These are phyloP conservation scores for Circaetus cinerascens DNA, from an alignment of 2,113 vertebrate species.

Conservation along the genomic window DNA sequence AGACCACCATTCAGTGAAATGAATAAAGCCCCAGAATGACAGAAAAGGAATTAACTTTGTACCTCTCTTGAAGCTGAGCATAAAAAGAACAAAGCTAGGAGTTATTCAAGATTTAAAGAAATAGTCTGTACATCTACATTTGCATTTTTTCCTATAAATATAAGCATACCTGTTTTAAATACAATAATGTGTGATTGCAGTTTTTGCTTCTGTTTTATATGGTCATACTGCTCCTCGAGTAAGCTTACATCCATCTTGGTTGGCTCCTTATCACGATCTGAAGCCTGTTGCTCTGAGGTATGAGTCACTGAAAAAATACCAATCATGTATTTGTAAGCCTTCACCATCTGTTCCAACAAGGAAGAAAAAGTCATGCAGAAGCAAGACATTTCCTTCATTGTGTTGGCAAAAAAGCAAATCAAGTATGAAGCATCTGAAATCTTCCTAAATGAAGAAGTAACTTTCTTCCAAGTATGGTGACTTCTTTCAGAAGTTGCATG, in stretches of 20 bases:
- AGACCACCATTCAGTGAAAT: neutral
- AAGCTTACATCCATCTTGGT: conserved; percentile 78
- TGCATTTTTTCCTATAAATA: neutral
- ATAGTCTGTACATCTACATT: neutral
- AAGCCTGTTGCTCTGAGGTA: conserved; percentile 52
- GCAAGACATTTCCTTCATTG: conserved; percentile 63
- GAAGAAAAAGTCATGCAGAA: conserved; percentile 69
- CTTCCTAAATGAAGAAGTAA: neutral
- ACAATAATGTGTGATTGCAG: conserved; percentile 72
- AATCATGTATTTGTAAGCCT: conserved; percentile 58
- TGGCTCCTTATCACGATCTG: conserved; percentile 40
- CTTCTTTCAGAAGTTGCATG: neutral
- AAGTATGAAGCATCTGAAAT: neutral
- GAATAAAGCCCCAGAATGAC: neutral
- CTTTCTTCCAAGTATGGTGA: neutral
- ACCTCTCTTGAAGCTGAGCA: neutral
- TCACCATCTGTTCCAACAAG: conserved; percentile 70
- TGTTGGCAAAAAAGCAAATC: neutral
- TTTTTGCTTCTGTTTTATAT: conserved; percentile 74
- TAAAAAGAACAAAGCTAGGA: neutral
- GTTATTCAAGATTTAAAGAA: neutral
- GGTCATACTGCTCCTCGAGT: conserved; percentile 79
- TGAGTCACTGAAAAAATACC: conserved; percentile 64
- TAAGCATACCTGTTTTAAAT: conserved; percentile 76
- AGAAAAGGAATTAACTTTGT: neutral